Evolutionary conservation across 2,888 invertebrate species (phyloP), one percentile per base, ranked within the genome.

Genomic region (Helicoverpa assulta): DNA sequence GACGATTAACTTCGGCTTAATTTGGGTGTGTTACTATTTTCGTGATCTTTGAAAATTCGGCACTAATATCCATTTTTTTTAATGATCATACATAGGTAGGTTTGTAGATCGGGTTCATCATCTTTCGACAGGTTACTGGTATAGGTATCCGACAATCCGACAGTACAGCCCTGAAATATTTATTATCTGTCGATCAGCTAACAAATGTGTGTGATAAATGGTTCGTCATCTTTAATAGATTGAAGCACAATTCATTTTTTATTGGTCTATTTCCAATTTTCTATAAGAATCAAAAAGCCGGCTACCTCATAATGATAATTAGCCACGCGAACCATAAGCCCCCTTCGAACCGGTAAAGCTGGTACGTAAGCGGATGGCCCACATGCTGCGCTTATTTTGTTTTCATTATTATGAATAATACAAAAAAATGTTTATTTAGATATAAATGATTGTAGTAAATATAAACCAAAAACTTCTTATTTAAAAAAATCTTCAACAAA

Each of bases 261-360:
- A 76, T 77, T 54, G 47, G 51, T 21, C 73, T 73, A 74, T 79
- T 78, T 82, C 79, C 73, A 84, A 88, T 87, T 77, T 82, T 82
- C 81, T 73, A 82, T 89, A 86, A 90, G 83, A 92, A 91, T 90
- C 86, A 90, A 91, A 91, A 88, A 89, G 86, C 76, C 83, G 84
- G 82, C 87, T 87, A 86, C 87, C 88, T 87, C 79, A 86, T 91
- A 91, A 47, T 47, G n/a, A n/a, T 47, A n/a, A 93, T 90, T 92
- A 90, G 86, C 85, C 65, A 79, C 87, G 86, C 88, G 83, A 88
- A 80, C 83, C 70, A 69, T 64, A 78, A 73, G 72, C 79, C 76
- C 82, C 85, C 88, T 89, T 86, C 89, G 85, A 82, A 74, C 76
- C 80, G 83, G 75, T 75, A 78, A 47, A 79, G 81, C 82, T 12